These are phyloP conservation scores for Orgyia antiqua DNA, from an alignment of 2,888 invertebrate species.

Conservation along the genomic window DNA sequence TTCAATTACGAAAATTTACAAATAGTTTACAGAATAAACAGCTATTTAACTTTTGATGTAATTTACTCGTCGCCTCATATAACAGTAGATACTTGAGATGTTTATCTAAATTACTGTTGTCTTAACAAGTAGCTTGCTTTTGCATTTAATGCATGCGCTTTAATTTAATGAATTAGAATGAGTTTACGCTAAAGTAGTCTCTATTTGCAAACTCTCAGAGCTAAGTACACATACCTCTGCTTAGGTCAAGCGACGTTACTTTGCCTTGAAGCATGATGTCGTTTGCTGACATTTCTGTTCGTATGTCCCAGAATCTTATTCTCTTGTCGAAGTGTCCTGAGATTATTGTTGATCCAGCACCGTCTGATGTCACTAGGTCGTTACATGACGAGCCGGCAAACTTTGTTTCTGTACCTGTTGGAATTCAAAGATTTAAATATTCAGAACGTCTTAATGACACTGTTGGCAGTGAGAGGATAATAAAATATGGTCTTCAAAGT, in stretches of 20 bases:
- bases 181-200: conserved; percentile 2
- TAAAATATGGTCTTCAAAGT: neutral
- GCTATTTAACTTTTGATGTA: conserved; percentile 21
- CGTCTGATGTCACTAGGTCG: conserved; percentile 94
- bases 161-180: conserved; percentile 6
- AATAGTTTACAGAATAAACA: conserved; percentile 22
- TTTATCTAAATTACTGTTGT: conserved; percentile 19
- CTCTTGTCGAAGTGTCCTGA: conserved; percentile 99
- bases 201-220: neutral
- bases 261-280: conserved; percentile 94
- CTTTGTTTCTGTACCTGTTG: conserved; percentile 90
- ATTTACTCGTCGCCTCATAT: conserved; percentile 13
- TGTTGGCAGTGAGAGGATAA: conserved; percentile 5
- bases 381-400: conserved; percentile 98
- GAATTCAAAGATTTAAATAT: neutral
- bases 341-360: conserved; percentile 92
- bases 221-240: conserved; percentile 82
- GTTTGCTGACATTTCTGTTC: conserved; percentile 90
- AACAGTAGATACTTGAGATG: conserved; percentile 20
- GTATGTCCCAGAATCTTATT: conserved; percentile 97
- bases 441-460: conserved; percentile 7
- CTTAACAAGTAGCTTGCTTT: conserved; percentile 15
- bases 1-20: conserved; percentile 48
- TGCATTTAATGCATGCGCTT: conserved; percentile 10
- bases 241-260: conserved; percentile 96